Evolutionary conservation across 2,797 vertebrate genomes (phyloP).

Genomic region (Lacerta viridis): DNA sequence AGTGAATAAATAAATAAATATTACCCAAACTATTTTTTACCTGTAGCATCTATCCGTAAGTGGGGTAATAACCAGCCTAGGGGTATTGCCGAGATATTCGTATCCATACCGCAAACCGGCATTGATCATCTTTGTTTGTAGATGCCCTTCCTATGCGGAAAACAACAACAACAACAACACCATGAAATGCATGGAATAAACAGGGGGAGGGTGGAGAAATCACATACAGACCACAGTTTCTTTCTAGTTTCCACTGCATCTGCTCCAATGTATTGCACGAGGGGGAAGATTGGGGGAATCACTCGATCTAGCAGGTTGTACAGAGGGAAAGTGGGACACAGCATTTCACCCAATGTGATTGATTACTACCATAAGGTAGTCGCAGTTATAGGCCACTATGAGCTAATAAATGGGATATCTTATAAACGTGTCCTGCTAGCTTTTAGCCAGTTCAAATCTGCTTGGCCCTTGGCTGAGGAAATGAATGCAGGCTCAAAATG

Average conservation of each 20-base stretch:
- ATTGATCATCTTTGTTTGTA: constrained; percentile 95
- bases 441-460: not conserved
- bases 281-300: too few relatives aligned
- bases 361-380: not conserved
- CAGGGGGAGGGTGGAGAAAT: not conserved
- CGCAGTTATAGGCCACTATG: not conserved
- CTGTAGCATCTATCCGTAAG: constrained; percentile 95
- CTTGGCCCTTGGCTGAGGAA: constrained; percentile 2
- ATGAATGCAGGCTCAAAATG: not conserved
- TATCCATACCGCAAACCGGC: constrained; percentile 91
- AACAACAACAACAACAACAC: not conserved
- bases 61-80: constrained; percentile 92
- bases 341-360: not conserved
- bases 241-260: not conserved
- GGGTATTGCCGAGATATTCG: constrained; percentile 93
- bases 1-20: too few relatives aligned
- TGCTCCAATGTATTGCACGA: not conserved
- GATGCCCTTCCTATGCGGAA: constrained; percentile 83
- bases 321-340: not conserved
- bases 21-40: constrained; percentile 73
- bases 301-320: not conserved
- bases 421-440: not conserved
- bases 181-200: constrained; percentile 9
- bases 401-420: not conserved
- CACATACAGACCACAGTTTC: not conserved